Conservation (phyloP, 92 coral and sea anemone species). For the Epizoanthus illoricatus region DNA sequence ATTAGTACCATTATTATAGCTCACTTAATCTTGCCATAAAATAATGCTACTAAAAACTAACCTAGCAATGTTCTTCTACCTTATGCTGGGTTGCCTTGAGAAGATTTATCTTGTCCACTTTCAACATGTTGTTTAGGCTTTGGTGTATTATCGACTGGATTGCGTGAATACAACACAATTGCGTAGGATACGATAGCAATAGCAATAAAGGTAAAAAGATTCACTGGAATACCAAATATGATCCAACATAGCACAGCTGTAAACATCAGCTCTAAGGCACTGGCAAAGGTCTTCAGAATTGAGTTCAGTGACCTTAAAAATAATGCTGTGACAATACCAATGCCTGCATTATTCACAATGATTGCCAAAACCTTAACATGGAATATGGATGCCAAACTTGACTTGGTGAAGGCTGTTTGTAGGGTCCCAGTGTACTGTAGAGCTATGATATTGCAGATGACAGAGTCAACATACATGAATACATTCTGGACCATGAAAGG, state of each 20-base stretch:
- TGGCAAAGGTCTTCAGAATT: slow-evolving; percentile 94
- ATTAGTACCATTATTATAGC: too few relatives aligned
- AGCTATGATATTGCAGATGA: slow-evolving; percentile 76
- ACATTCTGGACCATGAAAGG: slow-evolving; percentile 91
- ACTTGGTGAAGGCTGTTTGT: slow-evolving; percentile 66
- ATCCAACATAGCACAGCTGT: slow-evolving; percentile 94
- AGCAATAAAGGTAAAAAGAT: slow-evolving; percentile 83
- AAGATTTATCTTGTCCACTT: slow-evolving; percentile 5
- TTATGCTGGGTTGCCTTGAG: neutral
- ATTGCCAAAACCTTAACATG: slow-evolving; percentile 78
- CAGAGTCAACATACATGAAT: slow-evolving; percentile 92
- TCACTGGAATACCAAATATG: slow-evolving; percentile 94
- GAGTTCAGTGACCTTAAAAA: slow-evolving; percentile 88
- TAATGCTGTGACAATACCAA: slow-evolving; percentile 94
- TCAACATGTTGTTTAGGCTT: slow-evolving; percentile 46
- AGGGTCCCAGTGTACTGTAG: slow-evolving; percentile 76
- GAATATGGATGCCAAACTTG: slow-evolving; percentile 69
- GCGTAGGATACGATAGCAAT: slow-evolving; percentile 88
- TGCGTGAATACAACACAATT: slow-evolving; percentile 83
- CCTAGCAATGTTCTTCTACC: neutral
- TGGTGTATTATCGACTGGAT: slow-evolving; percentile 87
- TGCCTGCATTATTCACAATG: slow-evolving; percentile 83
- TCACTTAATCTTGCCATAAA: too few relatives aligned
- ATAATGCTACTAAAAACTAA: neutral
- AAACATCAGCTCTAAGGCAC: slow-evolving; percentile 95